Evolutionary conservation across 2,888 invertebrate species (phyloP).

Genomic region (Aleiodes leptofemur): DNA sequence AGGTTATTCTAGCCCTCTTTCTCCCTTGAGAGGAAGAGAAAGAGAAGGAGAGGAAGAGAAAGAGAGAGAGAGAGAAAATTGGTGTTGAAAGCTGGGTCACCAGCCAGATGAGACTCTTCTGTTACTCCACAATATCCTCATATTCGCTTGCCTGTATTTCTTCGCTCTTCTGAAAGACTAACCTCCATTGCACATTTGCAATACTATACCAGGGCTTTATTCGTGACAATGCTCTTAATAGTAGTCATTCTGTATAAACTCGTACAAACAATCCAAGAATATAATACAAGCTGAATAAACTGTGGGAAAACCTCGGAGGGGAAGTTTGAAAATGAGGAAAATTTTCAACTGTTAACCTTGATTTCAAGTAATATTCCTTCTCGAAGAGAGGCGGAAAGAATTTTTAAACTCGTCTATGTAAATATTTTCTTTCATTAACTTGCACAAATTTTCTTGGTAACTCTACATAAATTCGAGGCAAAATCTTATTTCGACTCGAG

Average conservation of each 20-base stretch:
- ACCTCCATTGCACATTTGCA: constrained; percentile 13
- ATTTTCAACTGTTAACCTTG: constrained; percentile 2
- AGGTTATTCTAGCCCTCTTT: background rate
- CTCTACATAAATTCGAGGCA: too few species aligned
- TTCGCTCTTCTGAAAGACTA: constrained; percentile 13
- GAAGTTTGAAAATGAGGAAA: too few species aligned
- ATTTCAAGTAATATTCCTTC: constrained; percentile 1
- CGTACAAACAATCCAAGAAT: constrained; percentile 4
- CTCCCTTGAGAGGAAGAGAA: background rate
- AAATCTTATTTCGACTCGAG: too few species aligned
- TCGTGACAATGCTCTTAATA: constrained; percentile 4
- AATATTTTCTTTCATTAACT: too few species aligned
- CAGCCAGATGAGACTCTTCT: constrained; percentile 25
- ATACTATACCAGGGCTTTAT: background rate
- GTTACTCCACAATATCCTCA: constrained; percentile 10
- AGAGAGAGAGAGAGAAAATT: background rate
- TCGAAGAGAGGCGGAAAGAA: too few species aligned
- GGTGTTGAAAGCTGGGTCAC: constrained; percentile 15
- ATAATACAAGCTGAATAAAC: constrained; percentile 3
- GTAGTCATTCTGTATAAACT: constrained; percentile 11
- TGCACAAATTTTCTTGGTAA: too few species aligned
- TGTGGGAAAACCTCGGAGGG: background rate
- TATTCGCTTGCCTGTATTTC: constrained; percentile 5
- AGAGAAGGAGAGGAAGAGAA: too few species aligned
- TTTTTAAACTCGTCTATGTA: too few species aligned